Percentiles rank a stretch among this genome's conserved stretches.
These are phyloP conservation scores for Premnoplex brunnescens DNA, from an alignment of 2,797 vertebrate genomes.

Conservation along the genomic window DNA sequence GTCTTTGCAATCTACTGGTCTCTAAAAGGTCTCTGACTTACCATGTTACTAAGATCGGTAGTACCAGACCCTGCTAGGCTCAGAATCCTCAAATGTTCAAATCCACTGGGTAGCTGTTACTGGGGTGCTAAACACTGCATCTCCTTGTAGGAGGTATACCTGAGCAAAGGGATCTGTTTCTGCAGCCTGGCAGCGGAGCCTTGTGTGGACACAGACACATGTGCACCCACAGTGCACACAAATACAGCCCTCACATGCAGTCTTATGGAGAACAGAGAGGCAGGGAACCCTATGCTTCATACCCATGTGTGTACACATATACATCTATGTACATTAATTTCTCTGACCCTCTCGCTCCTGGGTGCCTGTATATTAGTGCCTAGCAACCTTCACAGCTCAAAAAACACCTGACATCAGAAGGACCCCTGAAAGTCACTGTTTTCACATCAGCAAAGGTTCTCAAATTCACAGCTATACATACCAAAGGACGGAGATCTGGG, in stretches of 20 bases:
- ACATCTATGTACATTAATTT: not conserved
- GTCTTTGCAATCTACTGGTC: not conserved
- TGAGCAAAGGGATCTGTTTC: not conserved
- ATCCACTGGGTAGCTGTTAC: not conserved
- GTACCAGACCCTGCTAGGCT: not conserved
- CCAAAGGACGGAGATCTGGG: constrained; percentile 93
- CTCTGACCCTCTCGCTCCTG: not conserved
- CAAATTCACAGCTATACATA: constrained; percentile 56
- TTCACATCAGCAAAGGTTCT: not conserved
- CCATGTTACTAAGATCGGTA: not conserved
- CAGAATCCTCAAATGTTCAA: not conserved
- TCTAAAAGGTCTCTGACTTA: not conserved
- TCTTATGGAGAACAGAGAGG: not conserved
- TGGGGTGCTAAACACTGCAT: not conserved
- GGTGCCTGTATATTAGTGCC: not conserved
- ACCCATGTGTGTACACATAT: not conserved
- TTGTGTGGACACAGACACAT: accelerated
- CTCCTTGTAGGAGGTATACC: not conserved
- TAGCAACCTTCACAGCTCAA: not conserved
- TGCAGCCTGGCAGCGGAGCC: not conserved
- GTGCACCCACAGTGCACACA: not conserved
- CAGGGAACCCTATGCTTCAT: not conserved
- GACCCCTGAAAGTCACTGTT: not conserved
- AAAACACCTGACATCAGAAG: not conserved
- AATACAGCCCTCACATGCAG: not conserved